Evolutionary conservation across 1,140 invertebrate genomes (phyloP), one percentile per base, ranked within the genome.

Genomic region (Heliconius nattereri): DNA sequence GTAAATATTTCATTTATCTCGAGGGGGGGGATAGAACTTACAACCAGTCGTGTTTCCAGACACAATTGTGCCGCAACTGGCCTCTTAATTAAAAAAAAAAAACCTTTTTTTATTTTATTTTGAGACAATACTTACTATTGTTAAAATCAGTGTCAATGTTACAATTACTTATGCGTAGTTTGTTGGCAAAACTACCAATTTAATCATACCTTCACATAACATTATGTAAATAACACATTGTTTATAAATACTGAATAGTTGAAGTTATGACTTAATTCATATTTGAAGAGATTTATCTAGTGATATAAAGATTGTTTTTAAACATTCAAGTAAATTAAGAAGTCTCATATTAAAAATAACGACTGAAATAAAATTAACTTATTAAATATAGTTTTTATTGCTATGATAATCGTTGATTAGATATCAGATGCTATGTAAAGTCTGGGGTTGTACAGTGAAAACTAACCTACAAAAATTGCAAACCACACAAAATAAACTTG

Each of bases 111-210:
- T 66, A n/a, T 1, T 0, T 66, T 16, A 13, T n/a, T 26, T 11
- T 19, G 9, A 29, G 23, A 26, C 9, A 66, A 16, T 66, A 6
- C 54, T 7, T 26, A 29, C 3, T 29, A 26, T 29, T 66, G 60
- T 66, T 26, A 13, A 16, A 29, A 66, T 66, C 26, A 66, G 60
- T 66, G 60, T 66, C 60, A 66, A 66, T 66, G 60, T 66, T 26
- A 66, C 13, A 66, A 66, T 29, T 66, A n/a, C 60, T 29, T 29
- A 66, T 66, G 23, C 60, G 23, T 16, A 29, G 60, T 29, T 66
- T 66, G 60, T 23, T 23, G n/a, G 23, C 26, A 66, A 13, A 66
- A 29, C 6, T 0, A 66, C 23, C 11, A 26, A 66, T 66, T 29
- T 7, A 66, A 16, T 66, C 3, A 66, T 66, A 66, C 11, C 2